Evolutionary conservation across 2,113 vertebrate genomes (phyloP).

Genomic region (Procavia capensis): DNA sequence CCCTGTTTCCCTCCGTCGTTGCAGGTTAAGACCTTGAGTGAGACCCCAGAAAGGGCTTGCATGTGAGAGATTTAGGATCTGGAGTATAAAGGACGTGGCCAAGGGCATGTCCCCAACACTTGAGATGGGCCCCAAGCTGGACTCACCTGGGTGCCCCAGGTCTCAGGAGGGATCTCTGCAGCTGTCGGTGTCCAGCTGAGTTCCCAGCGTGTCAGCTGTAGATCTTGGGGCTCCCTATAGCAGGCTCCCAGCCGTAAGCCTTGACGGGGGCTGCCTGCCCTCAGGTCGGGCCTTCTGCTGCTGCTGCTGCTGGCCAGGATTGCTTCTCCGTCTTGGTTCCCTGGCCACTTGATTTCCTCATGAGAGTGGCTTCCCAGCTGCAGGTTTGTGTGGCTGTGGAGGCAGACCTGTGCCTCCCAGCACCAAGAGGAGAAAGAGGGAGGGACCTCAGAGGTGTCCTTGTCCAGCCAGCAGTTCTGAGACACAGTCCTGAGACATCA

Average conservation of each 20-base stretch:
- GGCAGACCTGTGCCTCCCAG: accelerated
- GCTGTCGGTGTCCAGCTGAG: neutral
- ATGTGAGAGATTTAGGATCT: neutral
- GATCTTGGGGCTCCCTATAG: accelerated
- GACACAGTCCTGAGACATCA: neutral
- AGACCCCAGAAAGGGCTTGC: neutral
- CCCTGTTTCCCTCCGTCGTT: neutral
- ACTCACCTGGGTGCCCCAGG: neutral
- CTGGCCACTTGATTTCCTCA: neutral
- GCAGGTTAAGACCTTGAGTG: neutral
- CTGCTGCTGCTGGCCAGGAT: accelerated
- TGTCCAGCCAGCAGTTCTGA: neutral
- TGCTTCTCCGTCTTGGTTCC: neutral
- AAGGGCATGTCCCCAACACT: neutral
- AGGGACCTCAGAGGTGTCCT: neutral
- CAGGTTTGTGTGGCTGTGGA: accelerated
- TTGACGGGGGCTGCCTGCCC: neutral
- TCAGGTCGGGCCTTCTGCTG: neutral
- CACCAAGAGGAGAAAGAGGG: neutral
- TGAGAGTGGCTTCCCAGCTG: accelerated
- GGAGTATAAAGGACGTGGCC: neutral
- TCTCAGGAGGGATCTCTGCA: neutral
- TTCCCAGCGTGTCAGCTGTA: neutral
- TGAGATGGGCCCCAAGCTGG: neutral
- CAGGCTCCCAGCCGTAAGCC: no score